A percentile compares a stretch with the other conserved stretches of the same genome.
These are phyloP conservation scores for Abrostola triplasia DNA, from an alignment of 2,888 invertebrate genomes.

Conservation along the genomic window DNA sequence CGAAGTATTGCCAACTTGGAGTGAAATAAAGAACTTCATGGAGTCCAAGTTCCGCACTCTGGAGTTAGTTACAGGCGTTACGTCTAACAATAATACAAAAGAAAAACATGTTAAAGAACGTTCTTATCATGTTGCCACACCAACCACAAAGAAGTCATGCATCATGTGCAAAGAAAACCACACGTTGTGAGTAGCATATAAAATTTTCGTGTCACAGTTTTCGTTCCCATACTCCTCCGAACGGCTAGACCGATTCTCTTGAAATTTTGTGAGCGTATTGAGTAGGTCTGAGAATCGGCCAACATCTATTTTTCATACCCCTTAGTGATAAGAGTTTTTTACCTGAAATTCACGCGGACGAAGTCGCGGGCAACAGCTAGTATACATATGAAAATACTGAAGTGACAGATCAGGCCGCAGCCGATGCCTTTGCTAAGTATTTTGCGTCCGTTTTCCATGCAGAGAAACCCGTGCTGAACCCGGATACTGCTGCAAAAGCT, in stretches of 20 bases:
- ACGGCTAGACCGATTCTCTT: too few species aligned
- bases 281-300: too few species aligned
- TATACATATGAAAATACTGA: constrained; percentile 3
- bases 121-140: neutral
- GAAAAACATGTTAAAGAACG: neutral
- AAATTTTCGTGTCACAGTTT: too few species aligned
- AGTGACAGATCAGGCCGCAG: constrained; percentile 10
- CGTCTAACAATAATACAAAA: neutral
- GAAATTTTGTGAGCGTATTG: too few species aligned
- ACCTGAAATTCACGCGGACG: too few species aligned
- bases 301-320: too few species aligned
- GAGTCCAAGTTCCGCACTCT: neutral
- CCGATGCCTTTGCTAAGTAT: constrained; percentile 26
- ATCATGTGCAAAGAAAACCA: constrained; percentile 1
- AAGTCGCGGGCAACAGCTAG: too few species aligned
- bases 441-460: constrained; percentile 12
- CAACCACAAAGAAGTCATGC: neutral
- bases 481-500: constrained; percentile 12
- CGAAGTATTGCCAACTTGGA: neutral
- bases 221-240: too few species aligned
- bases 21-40: neutral
- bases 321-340: too few species aligned
- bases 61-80: constrained; percentile 10
- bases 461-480: constrained; percentile 11
- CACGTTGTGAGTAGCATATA: too few species aligned